Percentiles rank a stretch among this genome's conserved stretches.
These are phyloP conservation scores for Anguilla pacifica DNA, from an alignment of 2,797 vertebrate genomes.

Conservation along the genomic window DNA sequence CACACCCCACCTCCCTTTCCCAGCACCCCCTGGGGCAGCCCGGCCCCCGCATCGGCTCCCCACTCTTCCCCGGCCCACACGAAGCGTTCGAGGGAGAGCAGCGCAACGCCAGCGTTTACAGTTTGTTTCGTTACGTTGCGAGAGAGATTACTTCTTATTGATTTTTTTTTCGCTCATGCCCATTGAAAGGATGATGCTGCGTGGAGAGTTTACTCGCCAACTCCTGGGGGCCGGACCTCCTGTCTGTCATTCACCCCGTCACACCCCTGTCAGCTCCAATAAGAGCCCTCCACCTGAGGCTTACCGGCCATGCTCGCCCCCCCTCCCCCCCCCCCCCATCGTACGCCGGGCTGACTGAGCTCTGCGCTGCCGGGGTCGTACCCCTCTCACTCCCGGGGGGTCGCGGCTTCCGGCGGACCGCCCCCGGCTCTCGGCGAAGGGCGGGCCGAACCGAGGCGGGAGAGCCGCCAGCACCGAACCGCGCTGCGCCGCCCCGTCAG, in stretches of 20 bases:
- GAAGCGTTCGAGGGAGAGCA: conserved; percentile 35
- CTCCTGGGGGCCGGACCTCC: conserved; percentile 56
- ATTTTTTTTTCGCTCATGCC: conserved; percentile 80
- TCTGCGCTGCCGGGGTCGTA: conserved; percentile 91
- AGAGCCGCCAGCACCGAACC: conserved; percentile 71
- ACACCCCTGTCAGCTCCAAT: conserved; percentile 96
- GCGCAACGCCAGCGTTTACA: conserved; percentile 88
- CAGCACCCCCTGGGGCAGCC: conserved; percentile 29
- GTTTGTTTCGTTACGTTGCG: conserved; percentile 84
- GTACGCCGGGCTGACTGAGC: conserved; percentile 79
- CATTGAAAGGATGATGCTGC: conserved; percentile 68
- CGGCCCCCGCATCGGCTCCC: not conserved
- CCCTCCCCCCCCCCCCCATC: conserved; percentile 70
- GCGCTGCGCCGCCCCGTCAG: conserved; percentile 79
- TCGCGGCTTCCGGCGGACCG: conserved; percentile 98
- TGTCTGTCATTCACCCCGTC: conserved; percentile 88
- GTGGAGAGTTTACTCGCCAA: conserved; percentile 77
- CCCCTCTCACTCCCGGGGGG: conserved; percentile 94
- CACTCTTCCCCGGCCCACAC: conserved; percentile 31
- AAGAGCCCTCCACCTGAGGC: conserved; percentile 97
- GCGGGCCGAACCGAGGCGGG: conserved; percentile 82
- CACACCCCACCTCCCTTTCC: conserved; percentile 45
- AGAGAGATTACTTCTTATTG: conserved; percentile 94
- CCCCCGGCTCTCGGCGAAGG: conserved; percentile 83
- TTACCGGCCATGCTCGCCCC: conserved; percentile 84